A percentile compares a stretch with the other conserved stretches of the same genome.
These are phyloP conservation scores for Icerya purchasi DNA, from an alignment of 2,888 invertebrate species.

Conservation along the genomic window DNA sequence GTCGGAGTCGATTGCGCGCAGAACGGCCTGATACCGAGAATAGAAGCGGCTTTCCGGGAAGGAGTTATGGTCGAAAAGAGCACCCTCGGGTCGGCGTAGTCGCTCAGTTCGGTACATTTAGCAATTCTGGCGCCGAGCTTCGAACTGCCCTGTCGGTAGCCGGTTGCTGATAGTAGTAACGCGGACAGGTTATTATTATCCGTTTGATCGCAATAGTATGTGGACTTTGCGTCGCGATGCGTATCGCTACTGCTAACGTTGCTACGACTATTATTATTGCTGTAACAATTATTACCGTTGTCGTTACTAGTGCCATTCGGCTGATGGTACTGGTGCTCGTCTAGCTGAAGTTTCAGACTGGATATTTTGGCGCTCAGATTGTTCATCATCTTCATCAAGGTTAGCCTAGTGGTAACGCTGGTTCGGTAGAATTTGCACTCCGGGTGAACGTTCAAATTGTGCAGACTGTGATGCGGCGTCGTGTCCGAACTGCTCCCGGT, in stretches of 20 bases:
- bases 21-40: conserved; percentile 20
- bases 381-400: conserved; percentile 21
- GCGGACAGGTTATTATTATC: neutral
- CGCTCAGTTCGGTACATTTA: conserved; percentile 30
- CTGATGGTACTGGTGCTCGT: conserved; percentile 14
- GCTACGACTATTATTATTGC: neutral
- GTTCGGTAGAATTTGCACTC: conserved; percentile 11
- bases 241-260: neutral
- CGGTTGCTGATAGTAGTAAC: conserved; percentile 18
- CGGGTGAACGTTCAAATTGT: conserved; percentile 39
- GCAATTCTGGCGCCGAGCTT: conserved; percentile 71
- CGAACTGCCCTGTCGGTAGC: conserved; percentile 58
- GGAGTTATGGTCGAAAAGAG: conserved; percentile 29
- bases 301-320: neutral
- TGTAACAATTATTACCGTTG: neutral
- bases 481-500: conserved; percentile 18
- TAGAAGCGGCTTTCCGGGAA: conserved; percentile 19
- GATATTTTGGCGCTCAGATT: conserved; percentile 24
- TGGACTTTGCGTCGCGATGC: neutral
- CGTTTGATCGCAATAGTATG: neutral
- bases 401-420: conserved; percentile 17
- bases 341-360: conserved; percentile 26
- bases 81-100: conserved; percentile 62
- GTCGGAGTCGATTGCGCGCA: conserved; percentile 20
- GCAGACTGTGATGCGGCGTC: conserved; percentile 25